Evolutionary conservation across 1,140 invertebrate species (phyloP), one percentile per base, ranked within the genome.

Genomic region (Trinorchestia longiramus): DNA sequence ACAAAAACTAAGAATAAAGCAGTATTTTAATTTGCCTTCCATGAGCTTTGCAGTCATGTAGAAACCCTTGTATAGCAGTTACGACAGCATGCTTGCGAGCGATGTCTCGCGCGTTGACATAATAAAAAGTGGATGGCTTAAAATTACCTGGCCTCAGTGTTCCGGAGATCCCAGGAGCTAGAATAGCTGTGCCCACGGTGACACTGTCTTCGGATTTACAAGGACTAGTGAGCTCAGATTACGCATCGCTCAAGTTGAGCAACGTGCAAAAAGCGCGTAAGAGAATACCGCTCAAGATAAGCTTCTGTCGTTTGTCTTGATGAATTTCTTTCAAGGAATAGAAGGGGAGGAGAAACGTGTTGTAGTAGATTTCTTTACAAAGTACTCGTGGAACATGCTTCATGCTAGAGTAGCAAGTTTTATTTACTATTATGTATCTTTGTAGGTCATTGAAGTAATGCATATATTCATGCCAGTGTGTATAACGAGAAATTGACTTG

Each of bases 231-330:
- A 90, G 88, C 88, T 90, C 88, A 28, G 88, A 90, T 90, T 90
- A 90, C 88, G 28, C 88, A 43, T 90, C 88, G 15, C 88, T 90
- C 88, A 90, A 90, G 88, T 90, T 41, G 88, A 90, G 88, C 88
- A 42, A 90, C 41, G 41, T 41, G n/a, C 4, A 42, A 90, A 90
- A 90, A 90, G 43, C 41, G 43, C 88, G 88, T 90, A 90, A 90
- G 88, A 90, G 88, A 90, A 90, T 90, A 90, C 88, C 41, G n/a
- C 88, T 41, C 88, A 90, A 90, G 88, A 90, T 90, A 90, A 90
- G 88, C 88, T 90, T 42, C 28, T 42, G 88, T 42, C 88, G 88
- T 90, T 90, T 90, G 88, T 90, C 88, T 41, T 90, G 88, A 90
- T 42, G 88, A 90, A 90, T 90, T 90, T 90, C 88, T 90, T 90